Conservation (phyloP, 1,140 invertebrate genomes). For the Trachelipus rathkii region DNA sequence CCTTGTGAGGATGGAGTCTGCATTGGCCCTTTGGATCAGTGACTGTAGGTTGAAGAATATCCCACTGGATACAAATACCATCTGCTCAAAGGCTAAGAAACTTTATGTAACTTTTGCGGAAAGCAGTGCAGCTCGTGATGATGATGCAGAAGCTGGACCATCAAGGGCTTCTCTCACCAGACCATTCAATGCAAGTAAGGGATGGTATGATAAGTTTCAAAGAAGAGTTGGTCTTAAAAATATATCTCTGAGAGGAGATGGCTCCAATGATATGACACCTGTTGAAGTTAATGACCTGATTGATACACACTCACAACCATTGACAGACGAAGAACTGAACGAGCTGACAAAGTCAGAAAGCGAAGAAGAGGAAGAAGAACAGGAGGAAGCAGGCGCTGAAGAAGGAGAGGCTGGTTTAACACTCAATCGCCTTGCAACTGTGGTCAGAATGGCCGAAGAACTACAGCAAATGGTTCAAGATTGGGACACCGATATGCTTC, state of each 20-base stretch:
- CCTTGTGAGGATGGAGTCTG: slow-evolving; percentile 10
- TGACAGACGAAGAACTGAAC: slow-evolving; percentile 49
- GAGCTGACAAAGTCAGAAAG: slow-evolving; percentile 37
- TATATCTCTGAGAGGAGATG: slow-evolving; percentile 14
- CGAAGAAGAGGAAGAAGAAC: slow-evolving; percentile 22
- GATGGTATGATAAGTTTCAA: not conserved
- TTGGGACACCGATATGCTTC: not conserved
- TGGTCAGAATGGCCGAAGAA: slow-evolving; percentile 14
- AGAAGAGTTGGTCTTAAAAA: too few relatives aligned
- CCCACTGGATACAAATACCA: not conserved
- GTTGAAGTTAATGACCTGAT: slow-evolving; percentile 32
- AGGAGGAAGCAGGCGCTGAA: not conserved
- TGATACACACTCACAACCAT: slow-evolving; percentile 25
- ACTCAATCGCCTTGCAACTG: not conserved
- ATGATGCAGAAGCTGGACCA: not conserved
- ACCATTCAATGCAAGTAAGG: not conserved
- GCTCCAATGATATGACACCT: slow-evolving; percentile 46
- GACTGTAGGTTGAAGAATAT: slow-evolving; percentile 13
- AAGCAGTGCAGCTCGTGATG: not conserved
- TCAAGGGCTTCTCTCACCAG: too few relatives aligned
- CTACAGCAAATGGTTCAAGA: not conserved
- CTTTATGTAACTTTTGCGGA: slow-evolving; percentile 5
- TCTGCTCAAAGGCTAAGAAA: not conserved
- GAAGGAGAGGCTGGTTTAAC: slow-evolving; percentile 8
- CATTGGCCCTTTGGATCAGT: not conserved